Percentiles rank a stretch among this genome's conserved stretches.
Evolutionary conservation across 2,888 invertebrate species (phyloP).

Genomic region (Euzetes globulus): DNA sequence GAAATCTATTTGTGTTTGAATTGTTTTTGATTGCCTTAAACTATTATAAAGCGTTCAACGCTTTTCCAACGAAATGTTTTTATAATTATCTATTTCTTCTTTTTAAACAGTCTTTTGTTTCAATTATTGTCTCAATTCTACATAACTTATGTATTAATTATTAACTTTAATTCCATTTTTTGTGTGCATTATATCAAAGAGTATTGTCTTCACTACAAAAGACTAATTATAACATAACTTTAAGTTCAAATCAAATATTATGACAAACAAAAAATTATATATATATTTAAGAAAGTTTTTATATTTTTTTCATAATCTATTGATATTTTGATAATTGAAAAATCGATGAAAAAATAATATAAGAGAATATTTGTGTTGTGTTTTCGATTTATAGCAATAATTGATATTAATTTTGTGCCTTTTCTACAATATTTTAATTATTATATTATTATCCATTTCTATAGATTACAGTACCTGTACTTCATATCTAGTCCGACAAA

Average conservation of each 20-base stretch:
- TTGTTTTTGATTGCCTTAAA: neutral
- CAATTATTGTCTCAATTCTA: neutral
- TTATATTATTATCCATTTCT: neutral
- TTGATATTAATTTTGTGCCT: constrained; percentile 12
- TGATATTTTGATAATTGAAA: constrained; percentile 10
- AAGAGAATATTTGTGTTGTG: neutral
- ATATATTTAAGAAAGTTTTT: neutral
- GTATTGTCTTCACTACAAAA: neutral
- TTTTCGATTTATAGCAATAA: constrained; percentile 12
- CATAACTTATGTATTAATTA: no score
- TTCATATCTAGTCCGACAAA: neutral
- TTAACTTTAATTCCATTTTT: neutral
- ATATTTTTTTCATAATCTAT: constrained; percentile 9
- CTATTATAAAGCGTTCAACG: constrained; percentile 2
- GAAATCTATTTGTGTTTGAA: neutral
- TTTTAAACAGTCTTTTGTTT: neutral
- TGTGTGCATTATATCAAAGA: neutral
- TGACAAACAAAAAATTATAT: neutral
- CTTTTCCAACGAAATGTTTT: neutral
- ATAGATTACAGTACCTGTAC: neutral
- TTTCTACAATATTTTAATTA: neutral
- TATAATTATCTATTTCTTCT: neutral
- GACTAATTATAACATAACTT: neutral
- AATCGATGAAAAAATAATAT: neutral
- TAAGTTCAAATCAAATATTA: neutral